Percentiles rank a stretch among this genome's conserved stretches.
Evolutionary conservation across 2,113 vertebrate genomes (phyloP).

Genomic region (Pseudopodoces humilis): DNA sequence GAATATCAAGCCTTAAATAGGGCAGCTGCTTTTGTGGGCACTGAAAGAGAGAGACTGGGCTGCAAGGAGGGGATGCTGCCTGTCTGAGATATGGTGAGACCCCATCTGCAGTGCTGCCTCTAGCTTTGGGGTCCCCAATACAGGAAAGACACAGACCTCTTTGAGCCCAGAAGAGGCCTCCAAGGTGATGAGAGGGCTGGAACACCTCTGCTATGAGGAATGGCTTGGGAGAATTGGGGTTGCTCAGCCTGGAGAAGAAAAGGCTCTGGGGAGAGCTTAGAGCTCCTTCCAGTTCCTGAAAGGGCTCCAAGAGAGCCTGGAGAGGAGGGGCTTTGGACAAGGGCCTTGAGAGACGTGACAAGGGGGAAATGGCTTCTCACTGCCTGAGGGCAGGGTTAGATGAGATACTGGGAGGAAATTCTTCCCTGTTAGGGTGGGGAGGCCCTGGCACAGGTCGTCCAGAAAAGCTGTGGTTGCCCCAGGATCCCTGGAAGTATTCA

Average conservation of each 20-base stretch:
- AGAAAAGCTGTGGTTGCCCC: background rate
- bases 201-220: background rate
- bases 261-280: background rate
- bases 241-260: background rate
- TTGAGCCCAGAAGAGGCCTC: background rate
- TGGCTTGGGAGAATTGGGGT: background rate
- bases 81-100: fast-evolving
- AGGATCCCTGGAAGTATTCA: background rate
- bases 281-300: background rate
- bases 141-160: background rate
- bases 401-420: background rate
- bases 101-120: background rate
- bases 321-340: background rate
- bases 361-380: background rate
- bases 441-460: background rate
- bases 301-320: background rate
- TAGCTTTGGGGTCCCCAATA: background rate
- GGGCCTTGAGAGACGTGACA: background rate
- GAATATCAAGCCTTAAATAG: background rate
- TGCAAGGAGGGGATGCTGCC: background rate
- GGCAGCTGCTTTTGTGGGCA: background rate
- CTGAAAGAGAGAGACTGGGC: background rate
- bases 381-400: background rate
- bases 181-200: background rate
- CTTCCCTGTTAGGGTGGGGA: background rate